A percentile compares a stretch with the other conserved stretches of the same genome.
Conservation (phyloP, 2,888 invertebrate species). For the Aproaerema taeniolella region DNA sequence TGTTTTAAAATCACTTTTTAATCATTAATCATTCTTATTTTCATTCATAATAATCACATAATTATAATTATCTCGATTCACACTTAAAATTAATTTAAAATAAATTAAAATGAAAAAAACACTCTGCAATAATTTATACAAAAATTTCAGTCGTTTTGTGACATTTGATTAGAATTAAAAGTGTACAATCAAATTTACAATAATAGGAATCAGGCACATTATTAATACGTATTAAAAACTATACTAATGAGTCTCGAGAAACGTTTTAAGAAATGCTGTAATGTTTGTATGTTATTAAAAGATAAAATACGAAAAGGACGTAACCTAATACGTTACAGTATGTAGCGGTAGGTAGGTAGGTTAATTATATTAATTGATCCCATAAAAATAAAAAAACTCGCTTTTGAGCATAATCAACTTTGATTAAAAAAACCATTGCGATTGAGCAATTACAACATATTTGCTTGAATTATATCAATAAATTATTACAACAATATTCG, state of each 20-base stretch:
- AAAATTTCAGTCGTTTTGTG: conserved; percentile 73
- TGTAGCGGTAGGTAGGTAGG: conserved; percentile 38
- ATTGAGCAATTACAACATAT: conserved; percentile 65
- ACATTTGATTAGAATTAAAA: conserved; percentile 71
- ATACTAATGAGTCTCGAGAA: conserved; percentile 52
- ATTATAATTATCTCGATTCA: conserved; percentile 74
- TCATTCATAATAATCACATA: conserved; percentile 72
- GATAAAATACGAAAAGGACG: conserved; percentile 42
- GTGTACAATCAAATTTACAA: conserved; percentile 69
- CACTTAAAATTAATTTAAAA: conserved; percentile 71
- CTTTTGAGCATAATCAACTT: conserved; percentile 67
- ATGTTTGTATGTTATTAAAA: too few relatives aligned
- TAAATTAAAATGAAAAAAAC: conserved; percentile 73
- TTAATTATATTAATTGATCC: conserved; percentile 46
- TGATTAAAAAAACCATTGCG: conserved; percentile 54
- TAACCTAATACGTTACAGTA: conserved; percentile 50
- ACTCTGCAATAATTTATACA: conserved; percentile 74
- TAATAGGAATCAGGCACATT: conserved; percentile 77
- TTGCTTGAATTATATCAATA: conserved; percentile 27
- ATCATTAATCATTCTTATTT: conserved; percentile 70
- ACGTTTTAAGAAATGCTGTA: conserved; percentile 36
- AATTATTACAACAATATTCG: too few relatives aligned
- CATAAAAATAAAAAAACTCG: conserved; percentile 55
- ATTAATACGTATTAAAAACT: conserved; percentile 44
- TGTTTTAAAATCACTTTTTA: conserved; percentile 62